Evolutionary conservation across 2,797 vertebrate genomes (phyloP).

Genomic region (Lepidocolaptes lacrymiger): DNA sequence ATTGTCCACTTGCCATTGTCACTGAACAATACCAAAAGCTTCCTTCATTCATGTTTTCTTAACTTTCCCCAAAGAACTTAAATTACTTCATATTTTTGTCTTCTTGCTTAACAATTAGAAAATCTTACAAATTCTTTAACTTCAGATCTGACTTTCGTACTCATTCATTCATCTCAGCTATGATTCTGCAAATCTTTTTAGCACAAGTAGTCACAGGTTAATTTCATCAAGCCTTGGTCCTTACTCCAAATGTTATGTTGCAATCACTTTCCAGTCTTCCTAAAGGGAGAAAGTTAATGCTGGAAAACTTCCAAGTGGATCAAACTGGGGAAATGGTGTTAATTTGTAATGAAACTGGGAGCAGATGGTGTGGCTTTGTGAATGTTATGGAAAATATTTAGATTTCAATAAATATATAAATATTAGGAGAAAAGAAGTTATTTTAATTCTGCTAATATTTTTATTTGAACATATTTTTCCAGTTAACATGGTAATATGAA

Average conservation of each 20-base stretch:
- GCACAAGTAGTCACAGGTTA: not conserved
- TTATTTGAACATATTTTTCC: not conserved
- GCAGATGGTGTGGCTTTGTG: not conserved
- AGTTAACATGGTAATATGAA: not conserved
- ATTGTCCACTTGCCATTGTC: not conserved
- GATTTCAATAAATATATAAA: not conserved
- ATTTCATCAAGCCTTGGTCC: not conserved
- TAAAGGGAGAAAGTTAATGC: not conserved
- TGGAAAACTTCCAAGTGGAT: constrained; percentile 15
- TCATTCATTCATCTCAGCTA: not conserved
- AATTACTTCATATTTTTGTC: not conserved
- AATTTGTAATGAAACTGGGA: constrained; percentile 13
- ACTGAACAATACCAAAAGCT: not conserved
- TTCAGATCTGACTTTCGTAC: not conserved
- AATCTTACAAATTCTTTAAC: not conserved
- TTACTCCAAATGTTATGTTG: not conserved
- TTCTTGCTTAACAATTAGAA: not conserved
- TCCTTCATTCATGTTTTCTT: not conserved
- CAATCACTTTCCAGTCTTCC: not conserved
- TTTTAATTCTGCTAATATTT: not conserved
- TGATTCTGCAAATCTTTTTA: not conserved
- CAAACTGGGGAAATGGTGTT: not conserved
- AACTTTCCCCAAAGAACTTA: not conserved
- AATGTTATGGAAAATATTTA: constrained; percentile 6
- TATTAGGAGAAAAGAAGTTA: not conserved